Base-by-base conservation (phyloP, 2,888 invertebrate species). In the Celastrina argiolus region DNA sequence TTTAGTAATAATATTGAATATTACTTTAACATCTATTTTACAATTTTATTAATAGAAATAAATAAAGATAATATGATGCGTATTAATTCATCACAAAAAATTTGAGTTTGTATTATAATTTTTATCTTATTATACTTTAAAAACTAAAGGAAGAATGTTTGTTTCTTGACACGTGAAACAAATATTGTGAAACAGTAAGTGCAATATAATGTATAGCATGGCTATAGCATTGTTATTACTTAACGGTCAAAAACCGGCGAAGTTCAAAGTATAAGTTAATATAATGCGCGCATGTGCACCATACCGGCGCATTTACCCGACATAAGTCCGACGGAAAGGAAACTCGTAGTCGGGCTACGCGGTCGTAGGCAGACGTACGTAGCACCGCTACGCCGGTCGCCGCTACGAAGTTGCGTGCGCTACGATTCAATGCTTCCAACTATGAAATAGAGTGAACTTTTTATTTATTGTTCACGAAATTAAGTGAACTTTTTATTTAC, bases 251-350 rank as follows among this genome's bases (percentile, higher is more conserved):
- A 22, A 12, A 2, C 18, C 12, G 18, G 12, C 22, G 22, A 51
- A 51, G 51, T 64, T 51, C 8, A 65, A 65, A 65, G 6, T 28
- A 65, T 56, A 64, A 63, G 10, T 34, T 12, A 18, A 45, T 14
- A 41, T 16, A 72, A 66, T 68, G 34, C 80, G 87, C 88, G 87
- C 87, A 87, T 87, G 88, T 88, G 88, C 87, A 85, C 71, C 71
- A 74, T 70, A 74, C 76, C 76, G 75, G 69, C 73, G 72, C 78
- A 81, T 75, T 78, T 74, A 74, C 74, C 72, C 72, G 75, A 75
- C 71, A 71, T 66, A 74, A 73, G 73, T 71, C 72, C 68, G 65
- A 69, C 72, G 72, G 63, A 56, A 69, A 66, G 69, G 66, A 70
- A 73, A 72, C 73, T 73, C 76, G 58, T 82, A 88, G 88, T 88